Evolutionary conservation across 2,888 invertebrate genomes (phyloP).

Genomic region (Elgonia sp.): DNA sequence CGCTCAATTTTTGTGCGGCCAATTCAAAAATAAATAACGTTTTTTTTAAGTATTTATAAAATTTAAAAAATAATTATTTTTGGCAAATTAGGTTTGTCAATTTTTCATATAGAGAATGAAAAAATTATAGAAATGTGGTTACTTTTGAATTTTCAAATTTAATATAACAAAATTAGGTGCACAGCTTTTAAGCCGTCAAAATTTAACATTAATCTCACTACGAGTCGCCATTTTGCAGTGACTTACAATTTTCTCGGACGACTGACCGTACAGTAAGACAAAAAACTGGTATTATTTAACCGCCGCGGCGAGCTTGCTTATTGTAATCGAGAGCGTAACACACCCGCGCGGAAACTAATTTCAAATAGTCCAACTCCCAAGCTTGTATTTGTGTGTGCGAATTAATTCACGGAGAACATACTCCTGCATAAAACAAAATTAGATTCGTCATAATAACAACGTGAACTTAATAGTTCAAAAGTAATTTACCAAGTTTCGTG

Average conservation of each 20-base stretch:
- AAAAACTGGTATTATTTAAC: constrained; percentile 75
- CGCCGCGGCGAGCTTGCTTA: constrained; percentile 78
- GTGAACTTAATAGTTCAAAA: constrained; percentile 58
- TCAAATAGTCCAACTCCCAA: constrained; percentile 58
- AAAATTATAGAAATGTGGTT: neutral
- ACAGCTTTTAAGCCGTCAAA: constrained; percentile 3
- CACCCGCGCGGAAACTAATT: constrained; percentile 65
- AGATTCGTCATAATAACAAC: constrained; percentile 62
- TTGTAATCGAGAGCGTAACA: constrained; percentile 70
- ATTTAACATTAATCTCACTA: constrained; percentile 41
- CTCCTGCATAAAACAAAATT: constrained; percentile 52
- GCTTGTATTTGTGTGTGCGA: constrained; percentile 28
- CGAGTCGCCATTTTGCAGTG: constrained; percentile 60
- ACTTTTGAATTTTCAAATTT: neutral
- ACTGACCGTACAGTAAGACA: constrained; percentile 73
- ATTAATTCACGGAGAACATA: constrained; percentile 55
- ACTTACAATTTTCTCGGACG: constrained; percentile 83
- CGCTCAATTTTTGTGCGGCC: too few species aligned
- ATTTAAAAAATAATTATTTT: too few species aligned
- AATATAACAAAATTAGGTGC: neutral
- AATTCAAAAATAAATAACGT: too few species aligned
- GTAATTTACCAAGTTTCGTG: constrained; percentile 49
- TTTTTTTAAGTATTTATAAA: too few species aligned
- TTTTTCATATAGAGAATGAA: neutral
- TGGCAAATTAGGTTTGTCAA: too few species aligned